These are phyloP conservation scores for Geophilus truncorum DNA, from an alignment of 2,888 invertebrate genomes.

Conservation along the genomic window DNA sequence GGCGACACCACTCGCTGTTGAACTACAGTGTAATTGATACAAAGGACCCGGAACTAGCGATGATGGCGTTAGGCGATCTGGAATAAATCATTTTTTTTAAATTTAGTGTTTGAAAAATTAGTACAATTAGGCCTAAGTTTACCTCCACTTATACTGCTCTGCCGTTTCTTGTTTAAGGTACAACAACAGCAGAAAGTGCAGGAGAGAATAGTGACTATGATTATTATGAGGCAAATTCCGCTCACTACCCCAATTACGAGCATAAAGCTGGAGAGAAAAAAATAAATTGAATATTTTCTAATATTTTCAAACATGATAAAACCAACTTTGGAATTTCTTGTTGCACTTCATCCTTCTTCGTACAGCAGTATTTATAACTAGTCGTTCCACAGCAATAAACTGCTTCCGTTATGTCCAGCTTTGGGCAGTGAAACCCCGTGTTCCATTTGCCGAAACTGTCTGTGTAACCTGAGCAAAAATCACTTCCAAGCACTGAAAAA, in stretches of 20 bases:
- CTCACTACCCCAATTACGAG: constrained; percentile 48
- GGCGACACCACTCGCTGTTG: constrained; percentile 46
- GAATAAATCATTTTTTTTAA: background rate
- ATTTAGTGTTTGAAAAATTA: too few relatives aligned
- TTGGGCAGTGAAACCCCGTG: constrained; percentile 49
- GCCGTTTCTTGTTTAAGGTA: constrained; percentile 46
- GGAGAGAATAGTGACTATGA: constrained; percentile 45
- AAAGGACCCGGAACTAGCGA: constrained; percentile 42
- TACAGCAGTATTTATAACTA: constrained; percentile 48
- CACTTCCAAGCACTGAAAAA: constrained; percentile 45
- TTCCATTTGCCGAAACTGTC: constrained; percentile 50
- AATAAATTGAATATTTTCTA: too few relatives aligned
- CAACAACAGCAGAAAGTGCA: constrained; percentile 49
- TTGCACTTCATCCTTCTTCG: constrained; percentile 39
- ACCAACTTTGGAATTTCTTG: constrained; percentile 39
- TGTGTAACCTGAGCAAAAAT: constrained; percentile 49
- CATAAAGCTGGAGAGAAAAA: constrained; percentile 44
- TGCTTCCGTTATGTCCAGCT: constrained; percentile 44
- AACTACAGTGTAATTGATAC: constrained; percentile 46
- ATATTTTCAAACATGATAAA: background rate
- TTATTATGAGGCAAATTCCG: constrained; percentile 45
- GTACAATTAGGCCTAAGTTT: too few relatives aligned
- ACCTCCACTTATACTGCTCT: constrained; percentile 41
- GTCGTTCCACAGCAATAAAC: constrained; percentile 49
- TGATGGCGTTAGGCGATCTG: background rate